Evolutionary conservation across 2,113 vertebrate genomes (phyloP).

Genomic region (Naja naja): DNA sequence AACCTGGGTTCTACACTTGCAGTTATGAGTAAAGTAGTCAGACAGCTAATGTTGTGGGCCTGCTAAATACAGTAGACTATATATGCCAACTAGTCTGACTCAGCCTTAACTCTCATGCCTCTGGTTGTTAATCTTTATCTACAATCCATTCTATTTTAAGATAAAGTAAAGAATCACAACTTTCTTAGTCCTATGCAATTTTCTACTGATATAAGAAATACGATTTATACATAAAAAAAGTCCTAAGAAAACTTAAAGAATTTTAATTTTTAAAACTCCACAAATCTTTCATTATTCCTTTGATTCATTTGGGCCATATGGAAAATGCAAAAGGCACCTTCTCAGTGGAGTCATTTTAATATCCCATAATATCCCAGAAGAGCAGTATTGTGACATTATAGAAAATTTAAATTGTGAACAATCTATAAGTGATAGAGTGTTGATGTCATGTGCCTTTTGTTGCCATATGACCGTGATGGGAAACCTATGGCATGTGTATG

Average conservation of each 20-base stretch:
- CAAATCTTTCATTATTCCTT: not conserved
- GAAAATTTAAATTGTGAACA: not conserved
- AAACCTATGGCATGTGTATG: too few species aligned
- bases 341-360: not conserved
- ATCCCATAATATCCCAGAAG: not conserved
- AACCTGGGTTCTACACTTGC: not conserved
- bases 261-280: not conserved
- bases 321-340: not conserved
- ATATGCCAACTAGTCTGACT: not conserved
- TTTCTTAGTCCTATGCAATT: not conserved
- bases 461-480: not conserved
- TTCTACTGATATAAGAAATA: not conserved
- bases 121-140: not conserved
- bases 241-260: not conserved
- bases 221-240: not conserved
- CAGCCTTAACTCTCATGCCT: not conserved
- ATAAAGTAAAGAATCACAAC: not conserved
- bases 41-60: not conserved
- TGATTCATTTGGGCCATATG: not conserved
- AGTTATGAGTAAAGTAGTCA: not conserved
- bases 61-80: not conserved
- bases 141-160: not conserved
- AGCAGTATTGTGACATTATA: not conserved
- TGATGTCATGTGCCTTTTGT: not conserved
- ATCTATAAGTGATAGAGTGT: not conserved